These are phyloP conservation scores for Coregonus ussuriensis DNA, from an alignment of 2,797 vertebrate genomes.

Conservation along the genomic window DNA sequence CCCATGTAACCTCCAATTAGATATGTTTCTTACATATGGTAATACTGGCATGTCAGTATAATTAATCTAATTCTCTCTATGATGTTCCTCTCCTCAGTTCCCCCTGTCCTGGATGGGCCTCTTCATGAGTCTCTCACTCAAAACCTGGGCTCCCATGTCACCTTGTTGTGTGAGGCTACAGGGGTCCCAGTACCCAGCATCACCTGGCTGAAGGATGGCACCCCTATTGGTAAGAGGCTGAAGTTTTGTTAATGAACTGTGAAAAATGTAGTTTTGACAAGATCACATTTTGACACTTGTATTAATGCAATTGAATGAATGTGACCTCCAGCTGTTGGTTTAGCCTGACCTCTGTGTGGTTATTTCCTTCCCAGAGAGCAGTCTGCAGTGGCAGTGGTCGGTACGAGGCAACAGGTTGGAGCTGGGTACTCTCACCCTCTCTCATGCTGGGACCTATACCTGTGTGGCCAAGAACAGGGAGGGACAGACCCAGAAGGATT, in stretches of 20 bases:
- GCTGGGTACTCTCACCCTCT: slow-evolving; percentile 81
- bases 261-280: neutral
- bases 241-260: neutral
- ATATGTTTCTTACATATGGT: neutral
- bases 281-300: neutral
- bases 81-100: slow-evolving; percentile 66
- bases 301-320: neutral
- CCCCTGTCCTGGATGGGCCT: slow-evolving; percentile 70
- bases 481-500: slow-evolving; percentile 76
- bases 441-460: slow-evolving; percentile 85
- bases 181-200: slow-evolving; percentile 76
- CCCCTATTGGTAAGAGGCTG: slow-evolving; percentile 75
- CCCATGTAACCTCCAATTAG: neutral
- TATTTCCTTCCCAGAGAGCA: slow-evolving; percentile 73
- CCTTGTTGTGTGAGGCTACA: slow-evolving; percentile 80
- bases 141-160: slow-evolving; percentile 76
- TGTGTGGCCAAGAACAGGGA: slow-evolving; percentile 79
- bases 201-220: slow-evolving; percentile 88
- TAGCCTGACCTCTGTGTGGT: neutral
- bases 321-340: neutral
- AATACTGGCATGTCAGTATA: neutral
- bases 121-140: slow-evolving; percentile 76
- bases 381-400: slow-evolving; percentile 76
- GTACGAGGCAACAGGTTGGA: slow-evolving; percentile 80
- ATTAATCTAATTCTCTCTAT: no score